Percentiles rank a stretch among this genome's conserved stretches.
Evolutionary conservation across 2,888 invertebrate species (phyloP).

Genomic region (Agrochola macilenta): DNA sequence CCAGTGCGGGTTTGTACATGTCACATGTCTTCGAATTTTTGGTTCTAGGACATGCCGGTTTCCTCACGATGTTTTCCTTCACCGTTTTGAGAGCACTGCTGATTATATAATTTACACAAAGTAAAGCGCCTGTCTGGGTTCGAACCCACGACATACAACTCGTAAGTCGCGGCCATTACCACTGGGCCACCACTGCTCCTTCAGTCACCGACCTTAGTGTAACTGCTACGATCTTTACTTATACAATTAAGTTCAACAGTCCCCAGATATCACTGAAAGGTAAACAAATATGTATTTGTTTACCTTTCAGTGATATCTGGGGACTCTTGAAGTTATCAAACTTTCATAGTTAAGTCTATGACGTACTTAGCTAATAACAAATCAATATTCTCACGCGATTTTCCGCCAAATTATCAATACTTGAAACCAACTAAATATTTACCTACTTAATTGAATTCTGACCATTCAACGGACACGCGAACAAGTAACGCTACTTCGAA

Average conservation of each 20-base stretch:
- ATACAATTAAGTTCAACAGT: background rate
- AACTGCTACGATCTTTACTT: background rate
- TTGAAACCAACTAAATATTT: constrained; percentile 37
- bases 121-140: too few relatives aligned
- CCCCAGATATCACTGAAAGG: background rate
- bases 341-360: background rate
- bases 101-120: too few relatives aligned
- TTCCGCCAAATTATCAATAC: constrained; percentile 20
- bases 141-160: too few relatives aligned
- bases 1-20: too few relatives aligned
- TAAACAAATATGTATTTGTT: background rate
- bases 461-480: constrained; percentile 33
- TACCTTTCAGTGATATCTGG: too few relatives aligned
- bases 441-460: constrained; percentile 25
- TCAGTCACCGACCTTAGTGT: background rate
- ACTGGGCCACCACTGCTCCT: too few relatives aligned
- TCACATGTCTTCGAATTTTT: too few relatives aligned
- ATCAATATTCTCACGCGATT: constrained; percentile 29
- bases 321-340: background rate
- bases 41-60: too few relatives aligned
- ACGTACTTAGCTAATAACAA: constrained; percentile 1
- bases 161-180: too few relatives aligned
- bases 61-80: too few relatives aligned
- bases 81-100: too few relatives aligned
- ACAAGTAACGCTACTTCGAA: constrained; percentile 64